Evolutionary conservation across 2,797 vertebrate species (phyloP).

Genomic region (Triplophysa bombifrons): DNA sequence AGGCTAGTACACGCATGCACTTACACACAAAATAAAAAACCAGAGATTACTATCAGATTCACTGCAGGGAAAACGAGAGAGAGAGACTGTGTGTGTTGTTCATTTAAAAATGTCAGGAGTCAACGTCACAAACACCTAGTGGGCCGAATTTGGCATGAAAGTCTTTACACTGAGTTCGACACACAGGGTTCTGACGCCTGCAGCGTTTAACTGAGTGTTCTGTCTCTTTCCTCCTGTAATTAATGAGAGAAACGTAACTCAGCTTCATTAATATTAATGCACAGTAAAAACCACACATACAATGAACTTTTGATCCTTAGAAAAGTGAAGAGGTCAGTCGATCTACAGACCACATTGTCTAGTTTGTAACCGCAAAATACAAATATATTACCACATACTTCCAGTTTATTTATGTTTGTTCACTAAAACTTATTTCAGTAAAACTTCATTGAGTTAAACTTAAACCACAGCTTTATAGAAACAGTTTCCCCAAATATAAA

Average conservation of each 20-base stretch:
- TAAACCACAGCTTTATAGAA: not conserved
- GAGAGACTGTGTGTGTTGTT: slow-evolving; percentile 15
- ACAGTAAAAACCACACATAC: slow-evolving; percentile 27
- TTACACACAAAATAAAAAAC: slow-evolving; percentile 32
- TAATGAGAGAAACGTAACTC: slow-evolving; percentile 32
- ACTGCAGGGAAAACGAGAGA: slow-evolving; percentile 6
- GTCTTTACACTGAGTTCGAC: slow-evolving; percentile 10
- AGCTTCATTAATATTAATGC: slow-evolving; percentile 41
- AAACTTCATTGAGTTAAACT: not conserved
- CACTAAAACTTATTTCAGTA: too few relatives aligned
- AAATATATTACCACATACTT: too few relatives aligned
- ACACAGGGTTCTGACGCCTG: slow-evolving; percentile 27
- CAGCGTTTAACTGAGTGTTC: slow-evolving; percentile 30
- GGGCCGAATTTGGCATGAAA: slow-evolving; percentile 22
- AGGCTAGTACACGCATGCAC: slow-evolving; percentile 36
- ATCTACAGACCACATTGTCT: not conserved
- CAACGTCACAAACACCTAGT: slow-evolving; percentile 15
- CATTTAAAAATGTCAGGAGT: slow-evolving; percentile 18
- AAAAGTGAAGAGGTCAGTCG: slow-evolving; percentile 44
- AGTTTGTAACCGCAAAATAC: too few relatives aligned
- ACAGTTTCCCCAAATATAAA: too few relatives aligned
- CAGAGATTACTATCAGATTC: slow-evolving; percentile 43
- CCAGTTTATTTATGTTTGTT: too few relatives aligned
- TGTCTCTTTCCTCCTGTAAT: slow-evolving; percentile 31
- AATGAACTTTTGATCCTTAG: slow-evolving; percentile 47